These are phyloP conservation scores for Eciton burchellii DNA, from an alignment of 1,140 invertebrate species.

Conservation along the genomic window DNA sequence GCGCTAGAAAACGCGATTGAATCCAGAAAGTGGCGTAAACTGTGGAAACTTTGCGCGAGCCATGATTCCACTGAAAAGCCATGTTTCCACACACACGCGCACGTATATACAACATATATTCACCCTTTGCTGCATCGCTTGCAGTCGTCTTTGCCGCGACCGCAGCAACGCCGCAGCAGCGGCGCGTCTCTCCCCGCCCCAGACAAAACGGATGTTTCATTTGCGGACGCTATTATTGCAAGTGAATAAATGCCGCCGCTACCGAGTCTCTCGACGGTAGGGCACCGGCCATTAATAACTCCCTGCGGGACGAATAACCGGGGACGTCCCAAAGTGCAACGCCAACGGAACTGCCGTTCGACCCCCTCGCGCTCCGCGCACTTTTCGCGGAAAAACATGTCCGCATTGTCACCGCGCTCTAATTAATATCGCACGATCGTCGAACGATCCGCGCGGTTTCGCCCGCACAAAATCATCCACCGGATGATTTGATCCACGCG, in stretches of 20 bases:
- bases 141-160: conserved; percentile 47
- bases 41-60: conserved; percentile 11
- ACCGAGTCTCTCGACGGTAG: conserved; percentile 22
- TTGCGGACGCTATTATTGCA: conserved; percentile 57
- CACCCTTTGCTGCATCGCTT: conserved; percentile 35
- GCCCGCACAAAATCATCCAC: background rate
- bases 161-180: conserved; percentile 46
- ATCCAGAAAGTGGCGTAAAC: conserved; percentile 41
- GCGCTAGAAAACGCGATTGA: conserved; percentile 2
- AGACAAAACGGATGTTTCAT: conserved; percentile 53
- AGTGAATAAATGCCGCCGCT: conserved; percentile 54
- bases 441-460: background rate
- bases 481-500: background rate
- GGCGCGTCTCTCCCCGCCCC: background rate
- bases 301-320: conserved; percentile 41
- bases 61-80: too few species aligned
- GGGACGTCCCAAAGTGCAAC: conserved; percentile 34
- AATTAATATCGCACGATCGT: conserved; percentile 41
- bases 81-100: too few species aligned
- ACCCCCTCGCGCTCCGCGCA: background rate
- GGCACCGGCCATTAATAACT: conserved; percentile 56
- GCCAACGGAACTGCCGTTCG: conserved; percentile 32
- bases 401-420: conserved; percentile 39
- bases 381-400: conserved; percentile 41
- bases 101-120: conserved; percentile 10